Conservation (phyloP, 2,888 invertebrate genomes). For the Caenorhabditis sp. region DNA sequence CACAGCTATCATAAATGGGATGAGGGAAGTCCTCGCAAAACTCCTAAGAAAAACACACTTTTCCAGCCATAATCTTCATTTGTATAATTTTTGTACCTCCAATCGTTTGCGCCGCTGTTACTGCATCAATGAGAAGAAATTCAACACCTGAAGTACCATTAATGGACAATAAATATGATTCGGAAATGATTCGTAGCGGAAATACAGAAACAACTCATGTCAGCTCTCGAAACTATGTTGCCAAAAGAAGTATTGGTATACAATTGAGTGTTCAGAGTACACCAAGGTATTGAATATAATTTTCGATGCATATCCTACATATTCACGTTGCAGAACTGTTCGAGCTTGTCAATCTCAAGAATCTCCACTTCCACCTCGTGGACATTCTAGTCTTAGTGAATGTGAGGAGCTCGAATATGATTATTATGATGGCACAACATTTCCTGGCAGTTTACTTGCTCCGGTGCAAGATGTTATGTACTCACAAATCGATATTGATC, state of each 20-base stretch:
- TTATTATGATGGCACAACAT: conserved; percentile 59
- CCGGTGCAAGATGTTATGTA: conserved; percentile 51
- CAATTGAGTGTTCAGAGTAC: conserved; percentile 63
- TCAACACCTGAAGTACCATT: conserved; percentile 45
- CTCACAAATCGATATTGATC: conserved; percentile 66
- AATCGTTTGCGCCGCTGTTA: conserved; percentile 48
- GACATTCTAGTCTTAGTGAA: conserved; percentile 43
- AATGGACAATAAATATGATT: conserved; percentile 53
- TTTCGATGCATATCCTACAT: too few species aligned
- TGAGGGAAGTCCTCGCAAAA: too few species aligned
- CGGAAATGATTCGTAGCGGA: conserved; percentile 65
- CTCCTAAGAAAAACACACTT: too few species aligned
- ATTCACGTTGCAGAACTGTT: conserved; percentile 31
- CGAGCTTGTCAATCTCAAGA: conserved; percentile 43
- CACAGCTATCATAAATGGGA: too few species aligned
- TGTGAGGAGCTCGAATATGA: conserved; percentile 62
- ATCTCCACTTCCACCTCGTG: conserved; percentile 45
- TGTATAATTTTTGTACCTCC: conserved; percentile 54
- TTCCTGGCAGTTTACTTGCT: conserved; percentile 57
- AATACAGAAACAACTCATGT: conserved; percentile 64
- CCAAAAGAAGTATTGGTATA: conserved; percentile 63
- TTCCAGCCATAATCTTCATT: conserved; percentile 45
- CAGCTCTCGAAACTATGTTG: conserved; percentile 44
- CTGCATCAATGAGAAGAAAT: conserved; percentile 42
- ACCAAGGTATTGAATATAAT: too few species aligned